phyloP scores from a whole-genome alignment of 2,113 vertebrate species.

The Prochilodus magdalenae region DNA sequence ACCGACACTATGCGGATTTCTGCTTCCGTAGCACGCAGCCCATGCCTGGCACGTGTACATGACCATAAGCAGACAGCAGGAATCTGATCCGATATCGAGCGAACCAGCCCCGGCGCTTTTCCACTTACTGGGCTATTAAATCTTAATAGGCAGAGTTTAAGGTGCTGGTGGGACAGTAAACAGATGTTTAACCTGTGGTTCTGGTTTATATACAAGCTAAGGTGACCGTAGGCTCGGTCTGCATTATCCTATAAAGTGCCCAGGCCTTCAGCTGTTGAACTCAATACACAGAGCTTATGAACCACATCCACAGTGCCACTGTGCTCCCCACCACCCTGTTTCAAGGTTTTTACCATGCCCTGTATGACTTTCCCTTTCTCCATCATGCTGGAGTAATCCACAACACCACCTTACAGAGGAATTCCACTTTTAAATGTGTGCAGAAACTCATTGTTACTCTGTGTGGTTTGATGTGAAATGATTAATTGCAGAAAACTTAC shows the following conservation, averaged over 20 bases:
- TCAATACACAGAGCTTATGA: background rate
- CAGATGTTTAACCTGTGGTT: slow-evolving; percentile 26
- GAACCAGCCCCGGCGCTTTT: background rate
- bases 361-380: too few relatives aligned
- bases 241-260: background rate
- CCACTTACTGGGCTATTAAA: background rate
- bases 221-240: background rate
- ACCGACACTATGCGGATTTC: background rate
- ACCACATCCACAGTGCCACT: background rate
- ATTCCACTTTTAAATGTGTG: too few relatives aligned
- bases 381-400: too few relatives aligned
- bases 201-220: background rate
- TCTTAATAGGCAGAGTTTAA: slow-evolving; percentile 1
- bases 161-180: slow-evolving; percentile 14
- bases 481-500: too few relatives aligned
- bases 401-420: too few relatives aligned
- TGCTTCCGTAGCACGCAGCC: too few relatives aligned
- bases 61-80: background rate
- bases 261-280: background rate
- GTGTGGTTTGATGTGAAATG: too few relatives aligned
- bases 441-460: too few relatives aligned
- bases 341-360: too few relatives aligned
- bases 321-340: too few relatives aligned
- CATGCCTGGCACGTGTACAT: too few relatives aligned
- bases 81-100: background rate